Percentiles rank a stretch among this genome's conserved stretches.
Evolutionary conservation across 2,888 invertebrate genomes (phyloP).

Genomic region (Aricia artaxerxes): DNA sequence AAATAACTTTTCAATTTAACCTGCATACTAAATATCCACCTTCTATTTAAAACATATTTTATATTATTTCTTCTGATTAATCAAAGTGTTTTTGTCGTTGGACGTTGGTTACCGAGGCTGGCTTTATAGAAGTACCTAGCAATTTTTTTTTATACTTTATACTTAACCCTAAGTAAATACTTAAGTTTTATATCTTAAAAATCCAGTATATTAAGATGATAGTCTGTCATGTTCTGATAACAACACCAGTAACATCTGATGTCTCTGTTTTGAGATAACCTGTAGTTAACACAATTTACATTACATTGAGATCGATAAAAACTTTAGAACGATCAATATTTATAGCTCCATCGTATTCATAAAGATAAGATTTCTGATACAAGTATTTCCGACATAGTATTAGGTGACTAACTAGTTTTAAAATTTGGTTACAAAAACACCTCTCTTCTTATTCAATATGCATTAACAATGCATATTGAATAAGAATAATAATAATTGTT

Average conservation of each 20-base stretch:
- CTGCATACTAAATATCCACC: no score
- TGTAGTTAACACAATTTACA: not conserved
- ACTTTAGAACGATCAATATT: constrained; percentile 15
- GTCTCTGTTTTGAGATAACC: constrained; percentile 4
- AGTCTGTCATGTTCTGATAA: not conserved
- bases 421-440: not conserved
- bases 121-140: no score
- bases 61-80: no score
- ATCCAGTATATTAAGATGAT: not conserved
- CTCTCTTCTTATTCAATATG: not conserved
- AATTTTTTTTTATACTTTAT: no score
- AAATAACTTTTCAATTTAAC: no score
- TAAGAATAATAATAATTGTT: no score
- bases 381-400: not conserved
- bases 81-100: no score
- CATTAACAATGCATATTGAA: no score
- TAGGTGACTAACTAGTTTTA: not conserved
- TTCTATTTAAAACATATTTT: no score
- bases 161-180: no score
- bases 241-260: not conserved
- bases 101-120: no score
- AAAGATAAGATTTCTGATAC: constrained; percentile 4
- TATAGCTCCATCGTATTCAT: not conserved
- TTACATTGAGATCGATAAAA: constrained; percentile 3
- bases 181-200: no score